phyloP scores from a whole-genome alignment of 2,113 vertebrate species.

The Syngnathoides biaculeatus region DNA sequence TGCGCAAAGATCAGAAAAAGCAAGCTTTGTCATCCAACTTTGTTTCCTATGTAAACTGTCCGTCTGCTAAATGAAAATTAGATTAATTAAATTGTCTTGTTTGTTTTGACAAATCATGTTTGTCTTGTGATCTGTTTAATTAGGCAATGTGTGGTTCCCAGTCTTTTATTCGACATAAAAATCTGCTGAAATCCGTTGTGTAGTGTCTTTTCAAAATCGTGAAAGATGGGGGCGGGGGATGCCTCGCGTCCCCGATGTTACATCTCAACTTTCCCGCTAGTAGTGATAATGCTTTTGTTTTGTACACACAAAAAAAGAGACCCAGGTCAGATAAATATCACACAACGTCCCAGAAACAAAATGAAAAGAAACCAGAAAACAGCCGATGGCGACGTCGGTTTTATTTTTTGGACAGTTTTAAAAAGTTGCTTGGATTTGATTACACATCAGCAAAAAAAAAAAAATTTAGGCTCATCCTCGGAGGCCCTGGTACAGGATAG shows the following conservation, averaged over 20 bases:
- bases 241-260: neutral
- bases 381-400: slow-evolving; percentile 10
- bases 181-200: neutral
- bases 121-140: neutral
- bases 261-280: neutral
- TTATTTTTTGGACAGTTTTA: neutral
- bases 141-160: neutral
- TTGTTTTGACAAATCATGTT: slow-evolving; percentile 1
- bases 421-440: slow-evolving; percentile 24
- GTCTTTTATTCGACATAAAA: neutral
- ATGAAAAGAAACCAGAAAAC: neutral
- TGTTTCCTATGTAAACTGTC: neutral
- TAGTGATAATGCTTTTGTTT: neutral
- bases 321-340: slow-evolving; percentile 16
- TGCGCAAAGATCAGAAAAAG: neutral
- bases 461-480: neutral
- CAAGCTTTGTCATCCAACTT: neutral
- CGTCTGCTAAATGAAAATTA: neutral
- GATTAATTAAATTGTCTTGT: neutral
- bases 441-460: slow-evolving; percentile 13
- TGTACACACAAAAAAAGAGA: neutral
- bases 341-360: slow-evolving; percentile 3
- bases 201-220: neutral
- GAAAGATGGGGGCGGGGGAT: neutral
- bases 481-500: slow-evolving; percentile 10